Conservation (phyloP, 2,797 vertebrate genomes). For the Orestias chungarensis region DNA sequence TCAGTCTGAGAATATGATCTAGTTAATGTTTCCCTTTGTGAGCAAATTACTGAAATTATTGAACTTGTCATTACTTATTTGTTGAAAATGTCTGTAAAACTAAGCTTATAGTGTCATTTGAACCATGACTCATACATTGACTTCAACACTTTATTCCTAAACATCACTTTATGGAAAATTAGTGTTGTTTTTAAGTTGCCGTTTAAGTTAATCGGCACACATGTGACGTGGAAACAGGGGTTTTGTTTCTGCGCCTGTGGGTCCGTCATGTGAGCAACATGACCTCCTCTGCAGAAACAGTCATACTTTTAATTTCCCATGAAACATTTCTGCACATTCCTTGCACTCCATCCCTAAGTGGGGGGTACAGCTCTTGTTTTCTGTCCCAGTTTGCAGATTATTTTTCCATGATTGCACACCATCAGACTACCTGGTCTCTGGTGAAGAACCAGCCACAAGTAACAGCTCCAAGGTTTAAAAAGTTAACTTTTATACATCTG, state of each 20-base stretch:
- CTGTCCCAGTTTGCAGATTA: slow-evolving; percentile 48
- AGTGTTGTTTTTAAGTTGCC: not conserved
- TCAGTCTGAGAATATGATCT: not conserved
- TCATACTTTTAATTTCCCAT: slow-evolving; percentile 19
- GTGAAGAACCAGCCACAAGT: slow-evolving; percentile 3
- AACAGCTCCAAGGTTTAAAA: not conserved
- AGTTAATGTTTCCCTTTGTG: not conserved
- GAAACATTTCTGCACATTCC: slow-evolving; percentile 55
- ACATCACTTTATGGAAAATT: not conserved
- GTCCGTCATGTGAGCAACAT: slow-evolving; percentile 27
- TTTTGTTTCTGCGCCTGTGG: slow-evolving; percentile 9
- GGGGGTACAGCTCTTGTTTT: slow-evolving; percentile 44
- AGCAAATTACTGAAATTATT: not conserved
- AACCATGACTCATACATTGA: not conserved
- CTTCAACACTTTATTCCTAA: not conserved
- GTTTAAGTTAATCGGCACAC: not conserved
- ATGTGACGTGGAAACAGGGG: slow-evolving; percentile 36
- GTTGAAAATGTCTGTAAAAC: not conserved
- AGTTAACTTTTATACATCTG: not conserved
- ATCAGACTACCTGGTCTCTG: slow-evolving; percentile 29
- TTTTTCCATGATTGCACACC: slow-evolving; percentile 49
- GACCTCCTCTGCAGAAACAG: slow-evolving; percentile 34
- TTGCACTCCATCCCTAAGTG: slow-evolving; percentile 39
- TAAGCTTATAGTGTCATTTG: not conserved
- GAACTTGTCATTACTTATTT: not conserved